These are phyloP conservation scores for Napeogenes inachia DNA, from an alignment of 2,888 invertebrate genomes.

Conservation along the genomic window DNA sequence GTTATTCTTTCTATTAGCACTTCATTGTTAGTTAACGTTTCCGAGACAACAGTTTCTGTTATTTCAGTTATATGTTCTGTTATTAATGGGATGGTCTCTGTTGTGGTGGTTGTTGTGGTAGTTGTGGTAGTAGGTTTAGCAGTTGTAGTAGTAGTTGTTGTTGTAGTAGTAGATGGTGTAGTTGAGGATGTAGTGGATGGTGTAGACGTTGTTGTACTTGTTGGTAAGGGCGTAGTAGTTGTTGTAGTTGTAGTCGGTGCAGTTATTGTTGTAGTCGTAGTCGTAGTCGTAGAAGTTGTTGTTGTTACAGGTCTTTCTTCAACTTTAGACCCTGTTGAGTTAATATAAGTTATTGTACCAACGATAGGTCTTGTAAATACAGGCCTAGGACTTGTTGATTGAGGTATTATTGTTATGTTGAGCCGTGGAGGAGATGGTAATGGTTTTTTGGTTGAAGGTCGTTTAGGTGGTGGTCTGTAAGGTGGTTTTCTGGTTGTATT, in stretches of 20 bases:
- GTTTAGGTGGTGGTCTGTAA: conserved; percentile 52
- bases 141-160: conserved; percentile 31
- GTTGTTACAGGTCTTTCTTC: conserved; percentile 39
- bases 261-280: conserved; percentile 41
- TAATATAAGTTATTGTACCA: conserved; percentile 61
- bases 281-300: conserved; percentile 32
- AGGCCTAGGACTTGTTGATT: conserved; percentile 62
- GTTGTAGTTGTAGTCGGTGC: conserved; percentile 37
- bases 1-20: conserved; percentile 33
- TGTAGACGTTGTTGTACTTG: conserved; percentile 34
- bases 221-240: conserved; percentile 39
- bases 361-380: conserved; percentile 55
- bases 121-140: conserved; percentile 37
- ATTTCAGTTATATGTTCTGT: conserved; percentile 25
- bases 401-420: conserved; percentile 67
- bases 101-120: conserved; percentile 35
- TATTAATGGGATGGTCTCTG: conserved; percentile 5
- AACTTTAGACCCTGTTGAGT: conserved; percentile 44
- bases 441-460: conserved; percentile 60
- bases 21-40: conserved; percentile 31
- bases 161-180: too few species aligned
- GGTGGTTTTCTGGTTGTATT: conserved; percentile 65
- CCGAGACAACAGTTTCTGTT: conserved; percentile 28
- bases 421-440: conserved; percentile 65
- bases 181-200: conserved; percentile 32